Evolutionary conservation across 2,113 vertebrate genomes (phyloP).

Genomic region (Xiphophorus maculatus): DNA sequence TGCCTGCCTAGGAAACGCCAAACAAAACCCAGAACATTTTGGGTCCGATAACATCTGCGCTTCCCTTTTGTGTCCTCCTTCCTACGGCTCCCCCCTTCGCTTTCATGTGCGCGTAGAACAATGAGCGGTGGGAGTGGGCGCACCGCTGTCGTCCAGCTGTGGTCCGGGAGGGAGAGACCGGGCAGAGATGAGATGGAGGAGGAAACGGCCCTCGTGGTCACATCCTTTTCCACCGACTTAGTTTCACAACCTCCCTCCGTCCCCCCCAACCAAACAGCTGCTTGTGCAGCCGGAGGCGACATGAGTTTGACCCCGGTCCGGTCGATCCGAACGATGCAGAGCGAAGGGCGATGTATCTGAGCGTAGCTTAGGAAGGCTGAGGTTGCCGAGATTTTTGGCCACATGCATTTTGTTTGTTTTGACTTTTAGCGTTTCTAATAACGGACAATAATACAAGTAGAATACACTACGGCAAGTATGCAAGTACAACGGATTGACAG

Average conservation of each 20-base stretch:
- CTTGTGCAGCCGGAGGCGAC: slow-evolving; percentile 36
- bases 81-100: slow-evolving; percentile 20
- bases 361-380: neutral
- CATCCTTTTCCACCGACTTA: slow-evolving; percentile 72
- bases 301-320: slow-evolving; percentile 34
- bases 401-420: neutral
- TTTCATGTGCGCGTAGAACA: slow-evolving; percentile 64
- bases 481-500: slow-evolving; percentile 21
- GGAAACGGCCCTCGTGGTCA: slow-evolving; percentile 78
- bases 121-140: slow-evolving; percentile 62
- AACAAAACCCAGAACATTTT: slow-evolving; percentile 1
- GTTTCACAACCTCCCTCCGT: slow-evolving; percentile 48
- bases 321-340: neutral
- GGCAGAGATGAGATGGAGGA: slow-evolving; percentile 72
- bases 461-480: too few relatives aligned
- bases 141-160: slow-evolving; percentile 76
- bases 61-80: slow-evolving; percentile 16
- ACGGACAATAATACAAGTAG: neutral
- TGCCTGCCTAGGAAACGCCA: neutral
- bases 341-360: neutral
- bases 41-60: slow-evolving; percentile 15
- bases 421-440: neutral
- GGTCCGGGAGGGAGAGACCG: slow-evolving; percentile 67
- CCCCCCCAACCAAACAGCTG: slow-evolving; percentile 64
- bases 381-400: neutral